These are phyloP conservation scores for Trinorchestia longiramus DNA, from an alignment of 1,140 invertebrate species.

Conservation along the genomic window DNA sequence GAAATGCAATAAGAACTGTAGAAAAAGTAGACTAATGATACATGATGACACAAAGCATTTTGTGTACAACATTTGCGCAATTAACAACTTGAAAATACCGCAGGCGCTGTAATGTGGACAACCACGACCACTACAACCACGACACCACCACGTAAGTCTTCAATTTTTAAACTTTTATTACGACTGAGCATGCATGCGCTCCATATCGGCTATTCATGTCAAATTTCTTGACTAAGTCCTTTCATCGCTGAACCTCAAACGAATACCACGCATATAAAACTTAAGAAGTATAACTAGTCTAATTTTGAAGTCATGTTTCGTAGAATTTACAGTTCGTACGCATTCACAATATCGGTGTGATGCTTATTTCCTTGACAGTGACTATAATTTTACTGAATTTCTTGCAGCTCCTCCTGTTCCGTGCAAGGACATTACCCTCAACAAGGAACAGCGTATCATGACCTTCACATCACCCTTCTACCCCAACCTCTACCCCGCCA, in stretches of 20 bases:
- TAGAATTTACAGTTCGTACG: too few relatives aligned
- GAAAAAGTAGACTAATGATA: background rate
- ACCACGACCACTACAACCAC: background rate
- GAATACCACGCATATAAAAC: background rate
- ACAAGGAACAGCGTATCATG: conserved; percentile 24
- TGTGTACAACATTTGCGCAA: background rate
- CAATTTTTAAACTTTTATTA: background rate
- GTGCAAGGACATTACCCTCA: conserved; percentile 15
- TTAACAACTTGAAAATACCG: background rate
- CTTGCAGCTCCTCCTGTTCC: background rate
- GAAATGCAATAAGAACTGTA: background rate
- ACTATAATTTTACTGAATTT: background rate
- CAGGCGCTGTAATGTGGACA: conserved; percentile 35
- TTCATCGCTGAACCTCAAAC: background rate
- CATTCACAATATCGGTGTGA: too few relatives aligned
- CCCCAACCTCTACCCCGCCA: conserved; percentile 45
- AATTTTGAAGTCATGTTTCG: background rate
- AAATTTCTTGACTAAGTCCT: background rate
- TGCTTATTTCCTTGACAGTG: background rate
- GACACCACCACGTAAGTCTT: conserved; percentile 28
- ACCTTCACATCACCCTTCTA: conserved; percentile 32
- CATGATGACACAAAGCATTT: background rate
- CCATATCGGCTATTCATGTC: background rate
- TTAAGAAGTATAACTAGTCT: background rate
- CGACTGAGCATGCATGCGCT: background rate